These are phyloP conservation scores for Acromyrmex charruanus DNA, from an alignment of 1,140 invertebrate genomes.

Conservation along the genomic window DNA sequence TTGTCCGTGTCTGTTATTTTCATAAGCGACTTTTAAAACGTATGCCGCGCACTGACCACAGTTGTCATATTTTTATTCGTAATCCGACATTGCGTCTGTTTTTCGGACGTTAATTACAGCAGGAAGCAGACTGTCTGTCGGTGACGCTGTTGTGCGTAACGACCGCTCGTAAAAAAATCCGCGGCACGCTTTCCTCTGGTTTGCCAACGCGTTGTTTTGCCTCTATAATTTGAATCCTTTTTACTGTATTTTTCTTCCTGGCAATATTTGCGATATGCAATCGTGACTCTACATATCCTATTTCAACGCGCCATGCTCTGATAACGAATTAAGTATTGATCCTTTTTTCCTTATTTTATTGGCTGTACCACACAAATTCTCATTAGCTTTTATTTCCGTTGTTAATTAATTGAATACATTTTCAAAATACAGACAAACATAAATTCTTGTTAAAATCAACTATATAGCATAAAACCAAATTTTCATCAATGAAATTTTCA, in stretches of 20 bases:
- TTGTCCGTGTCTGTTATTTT: constrained; percentile 38
- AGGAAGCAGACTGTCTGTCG: constrained; percentile 56
- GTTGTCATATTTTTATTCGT: constrained; percentile 62
- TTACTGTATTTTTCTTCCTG: background rate
- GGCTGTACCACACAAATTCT: background rate
- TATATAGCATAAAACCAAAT: background rate
- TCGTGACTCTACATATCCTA: background rate
- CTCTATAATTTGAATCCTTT: constrained; percentile 27
- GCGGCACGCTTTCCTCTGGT: constrained; percentile 13
- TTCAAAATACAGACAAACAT: background rate
- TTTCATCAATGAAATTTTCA: background rate
- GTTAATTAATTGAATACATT: constrained; percentile 17
- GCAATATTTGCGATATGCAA: constrained; percentile 8
- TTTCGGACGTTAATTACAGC: constrained; percentile 62
- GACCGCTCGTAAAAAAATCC: constrained; percentile 47
- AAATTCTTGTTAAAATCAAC: constrained; percentile 25
- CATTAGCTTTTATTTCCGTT: background rate
- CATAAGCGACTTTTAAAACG: constrained; percentile 55
- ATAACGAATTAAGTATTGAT: background rate
- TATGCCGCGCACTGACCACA: constrained; percentile 31
- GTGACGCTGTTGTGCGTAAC: constrained; percentile 62
- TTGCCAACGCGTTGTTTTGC: constrained; percentile 18
- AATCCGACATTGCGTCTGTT: constrained; percentile 60
- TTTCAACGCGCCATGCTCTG: too few species aligned
- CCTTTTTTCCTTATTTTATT: background rate